A percentile compares a stretch with the other conserved stretches of the same genome.
Evolutionary conservation across 2,888 invertebrate genomes (phyloP).

Genomic region (Drosophila nr. medialis): DNA sequence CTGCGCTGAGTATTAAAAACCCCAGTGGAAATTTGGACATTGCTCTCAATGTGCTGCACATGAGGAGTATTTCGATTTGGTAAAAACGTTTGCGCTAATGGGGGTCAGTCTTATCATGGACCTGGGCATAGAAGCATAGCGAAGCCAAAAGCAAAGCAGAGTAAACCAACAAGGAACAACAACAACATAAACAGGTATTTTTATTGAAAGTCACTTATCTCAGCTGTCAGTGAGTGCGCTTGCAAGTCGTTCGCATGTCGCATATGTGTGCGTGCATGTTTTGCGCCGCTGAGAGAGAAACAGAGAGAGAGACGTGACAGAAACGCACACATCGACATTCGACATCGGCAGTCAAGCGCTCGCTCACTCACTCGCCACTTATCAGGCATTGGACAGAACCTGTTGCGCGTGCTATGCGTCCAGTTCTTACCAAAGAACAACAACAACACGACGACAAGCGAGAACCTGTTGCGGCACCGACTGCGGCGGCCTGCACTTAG

Average conservation of each 20-base stretch:
- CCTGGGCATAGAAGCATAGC: slow-evolving; percentile 12
- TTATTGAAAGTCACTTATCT: slow-evolving; percentile 73
- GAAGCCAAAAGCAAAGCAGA: slow-evolving; percentile 34
- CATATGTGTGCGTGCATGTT: slow-evolving; percentile 19
- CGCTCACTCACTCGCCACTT: slow-evolving; percentile 51
- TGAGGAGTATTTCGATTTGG: slow-evolving; percentile 40
- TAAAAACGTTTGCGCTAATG: slow-evolving; percentile 66
- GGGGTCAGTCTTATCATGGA: slow-evolving; percentile 68
- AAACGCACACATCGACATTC: slow-evolving; percentile 18
- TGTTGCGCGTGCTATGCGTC: slow-evolving; percentile 75
- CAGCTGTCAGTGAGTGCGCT: slow-evolving; percentile 59
- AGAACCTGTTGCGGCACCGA: slow-evolving; percentile 73
- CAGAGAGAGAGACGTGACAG: slow-evolving; percentile 34
- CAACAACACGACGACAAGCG: slow-evolving; percentile 30
- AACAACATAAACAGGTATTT: slow-evolving; percentile 68
- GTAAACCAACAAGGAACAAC: slow-evolving; percentile 46
- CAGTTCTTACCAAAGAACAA: slow-evolving; percentile 59
- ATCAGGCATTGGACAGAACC: slow-evolving; percentile 69
- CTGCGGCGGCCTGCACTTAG: slow-evolving; percentile 55
- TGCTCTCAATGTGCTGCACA: slow-evolving; percentile 46
- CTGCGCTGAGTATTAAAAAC: slow-evolving; percentile 50
- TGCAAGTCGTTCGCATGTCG: slow-evolving; percentile 34
- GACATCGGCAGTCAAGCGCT: slow-evolving; percentile 14
- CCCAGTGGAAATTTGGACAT: slow-evolving; percentile 62
- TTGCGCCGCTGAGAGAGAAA: slow-evolving; percentile 30